phyloP scores from a whole-genome alignment of 1,140 invertebrate species.

The Manduca sexta region DNA sequence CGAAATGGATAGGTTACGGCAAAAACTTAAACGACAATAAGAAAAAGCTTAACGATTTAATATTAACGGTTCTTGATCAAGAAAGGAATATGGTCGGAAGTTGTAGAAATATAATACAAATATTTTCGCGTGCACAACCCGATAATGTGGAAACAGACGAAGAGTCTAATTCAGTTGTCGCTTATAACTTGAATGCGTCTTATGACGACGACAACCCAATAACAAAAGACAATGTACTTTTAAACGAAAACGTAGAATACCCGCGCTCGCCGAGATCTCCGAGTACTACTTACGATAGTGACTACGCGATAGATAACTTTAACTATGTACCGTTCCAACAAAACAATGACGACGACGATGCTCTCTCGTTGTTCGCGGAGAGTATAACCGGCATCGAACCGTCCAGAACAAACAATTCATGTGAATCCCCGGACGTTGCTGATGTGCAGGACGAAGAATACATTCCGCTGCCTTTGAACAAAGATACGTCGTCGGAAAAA shows the following conservation, averaged over 20 bases:
- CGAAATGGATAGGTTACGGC: constrained; percentile 30
- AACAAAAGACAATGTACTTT: not conserved
- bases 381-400: constrained; percentile 50
- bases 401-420: no score
- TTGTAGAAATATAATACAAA: constrained; percentile 16
- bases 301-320: no score
- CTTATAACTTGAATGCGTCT: not conserved
- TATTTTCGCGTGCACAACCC: not conserved
- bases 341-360: constrained; percentile 47
- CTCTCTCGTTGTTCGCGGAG: constrained; percentile 53
- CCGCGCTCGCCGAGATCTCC: not conserved
- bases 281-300: not conserved
- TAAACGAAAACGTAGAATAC: not conserved
- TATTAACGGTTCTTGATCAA: constrained; percentile 26
- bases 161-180: no score
- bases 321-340: not conserved
- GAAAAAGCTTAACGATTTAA: constrained; percentile 17
- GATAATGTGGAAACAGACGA: constrained; percentile 2
- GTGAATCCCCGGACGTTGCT: no score
- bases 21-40: constrained; percentile 6
- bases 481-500: constrained; percentile 3
- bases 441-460: constrained; percentile 28
- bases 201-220: not conserved
- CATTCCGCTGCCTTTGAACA: constrained; percentile 25
- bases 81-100: constrained; percentile 27